phyloP scores from a whole-genome alignment of 2,113 vertebrate genomes.

The Speoplatyrhinus poulsoni region DNA sequence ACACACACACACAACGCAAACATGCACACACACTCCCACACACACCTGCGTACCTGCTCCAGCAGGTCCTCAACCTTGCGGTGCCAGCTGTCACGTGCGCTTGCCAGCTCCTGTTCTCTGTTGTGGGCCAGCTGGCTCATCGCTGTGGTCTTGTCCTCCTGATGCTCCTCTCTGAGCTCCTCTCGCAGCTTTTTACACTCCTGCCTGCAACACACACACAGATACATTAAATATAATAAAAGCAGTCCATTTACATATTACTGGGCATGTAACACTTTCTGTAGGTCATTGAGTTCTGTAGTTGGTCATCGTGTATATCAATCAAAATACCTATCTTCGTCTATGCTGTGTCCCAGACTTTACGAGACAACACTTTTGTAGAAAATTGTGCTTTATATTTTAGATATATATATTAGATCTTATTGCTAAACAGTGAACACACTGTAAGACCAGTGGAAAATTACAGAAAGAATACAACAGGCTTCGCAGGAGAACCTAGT shows the following conservation, averaged over 20 bases:
- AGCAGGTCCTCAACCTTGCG: constrained; percentile 98
- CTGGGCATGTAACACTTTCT: background rate
- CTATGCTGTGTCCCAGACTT: too few species aligned
- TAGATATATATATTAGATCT: too few species aligned
- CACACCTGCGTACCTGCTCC: constrained; percentile 82
- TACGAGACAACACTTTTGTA: too few species aligned
- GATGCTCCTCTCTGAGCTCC: constrained; percentile 90
- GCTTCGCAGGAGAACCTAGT: too few species aligned
- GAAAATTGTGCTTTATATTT: too few species aligned
- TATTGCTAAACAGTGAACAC: too few species aligned
- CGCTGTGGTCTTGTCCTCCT: constrained; percentile 88
- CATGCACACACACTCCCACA: background rate
- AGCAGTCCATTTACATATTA: background rate
- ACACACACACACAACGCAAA: background rate
- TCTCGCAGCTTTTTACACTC: constrained; percentile 95
- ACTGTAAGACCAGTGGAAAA: too few species aligned
- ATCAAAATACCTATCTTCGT: too few species aligned
- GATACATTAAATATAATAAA: background rate
- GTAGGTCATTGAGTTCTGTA: too few species aligned
- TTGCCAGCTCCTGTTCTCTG: constrained; percentile 90
- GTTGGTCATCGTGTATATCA: too few species aligned
- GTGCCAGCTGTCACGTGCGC: constrained; percentile 93
- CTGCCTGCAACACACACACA: constrained; percentile 76
- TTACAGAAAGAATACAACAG: too few species aligned
- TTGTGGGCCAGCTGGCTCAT: constrained; percentile 87